Percentiles rank a stretch among this genome's conserved stretches.
These are phyloP conservation scores for Notothenia coriiceps DNA, from an alignment of 2,113 vertebrate species.

Conservation along the genomic window DNA sequence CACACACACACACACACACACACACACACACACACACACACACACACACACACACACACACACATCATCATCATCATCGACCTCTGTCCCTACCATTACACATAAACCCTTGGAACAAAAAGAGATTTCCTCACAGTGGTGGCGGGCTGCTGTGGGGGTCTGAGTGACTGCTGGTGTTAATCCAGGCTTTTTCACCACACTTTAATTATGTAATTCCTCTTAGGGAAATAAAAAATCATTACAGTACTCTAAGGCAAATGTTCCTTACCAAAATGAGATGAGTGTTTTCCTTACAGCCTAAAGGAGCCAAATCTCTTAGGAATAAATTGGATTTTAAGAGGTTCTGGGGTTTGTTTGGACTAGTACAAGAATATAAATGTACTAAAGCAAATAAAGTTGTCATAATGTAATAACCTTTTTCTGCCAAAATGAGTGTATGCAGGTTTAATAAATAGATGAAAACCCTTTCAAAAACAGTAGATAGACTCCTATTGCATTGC, in stretches of 20 bases:
- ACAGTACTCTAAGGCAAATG: constrained; percentile 34
- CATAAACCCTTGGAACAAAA: constrained; percentile 57
- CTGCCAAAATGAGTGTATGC: no score
- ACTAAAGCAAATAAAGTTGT: constrained; percentile 8
- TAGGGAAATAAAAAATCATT: constrained; percentile 63
- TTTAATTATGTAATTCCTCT: constrained; percentile 73
- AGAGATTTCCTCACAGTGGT: constrained; percentile 38
- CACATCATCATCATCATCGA: constrained; percentile 46
- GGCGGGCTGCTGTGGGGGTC: constrained; percentile 32
- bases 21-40: constrained; percentile 19
- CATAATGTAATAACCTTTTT: background rate
- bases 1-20: constrained; percentile 9
- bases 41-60: constrained; percentile 24
- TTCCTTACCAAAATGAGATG: constrained; percentile 45
- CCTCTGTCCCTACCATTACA: constrained; percentile 53
- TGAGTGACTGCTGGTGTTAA: constrained; percentile 71
- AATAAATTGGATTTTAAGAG: constrained; percentile 12
- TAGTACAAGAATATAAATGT: constrained; percentile 19
- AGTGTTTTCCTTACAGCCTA: constrained; percentile 30
- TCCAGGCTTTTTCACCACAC: constrained; percentile 61
- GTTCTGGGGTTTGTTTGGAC: constrained; percentile 28
- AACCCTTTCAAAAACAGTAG: no score
- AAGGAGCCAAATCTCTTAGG: constrained; percentile 3
- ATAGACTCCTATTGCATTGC: no score
- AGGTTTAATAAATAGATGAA: no score